A percentile compares a stretch with the other conserved stretches of the same genome.
phyloP scores from a whole-genome alignment of 2,797 vertebrate species.

The Epinephelus malabaricus region DNA sequence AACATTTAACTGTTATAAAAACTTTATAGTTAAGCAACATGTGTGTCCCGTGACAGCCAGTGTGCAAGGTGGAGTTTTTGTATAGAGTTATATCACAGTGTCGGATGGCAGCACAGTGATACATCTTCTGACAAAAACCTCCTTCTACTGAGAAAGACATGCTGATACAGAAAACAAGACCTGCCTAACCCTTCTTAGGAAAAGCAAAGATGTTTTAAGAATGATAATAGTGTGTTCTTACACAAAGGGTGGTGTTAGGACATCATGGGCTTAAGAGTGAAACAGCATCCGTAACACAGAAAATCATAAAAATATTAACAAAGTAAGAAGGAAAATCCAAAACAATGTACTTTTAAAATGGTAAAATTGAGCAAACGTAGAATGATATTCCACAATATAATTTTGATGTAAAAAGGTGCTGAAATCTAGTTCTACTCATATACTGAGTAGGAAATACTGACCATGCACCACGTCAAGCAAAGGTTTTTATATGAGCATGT shows the following conservation, averaged over 20 bases:
- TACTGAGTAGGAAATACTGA: no score
- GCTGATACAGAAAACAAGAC: background rate
- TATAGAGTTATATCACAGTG: conserved; percentile 3
- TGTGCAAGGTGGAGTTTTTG: conserved; percentile 7
- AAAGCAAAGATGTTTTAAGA: background rate
- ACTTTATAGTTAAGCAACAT: no score
- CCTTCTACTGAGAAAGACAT: background rate
- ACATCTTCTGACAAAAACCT: conserved; percentile 23
- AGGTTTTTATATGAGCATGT: conserved; percentile 37
- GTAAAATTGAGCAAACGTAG: no score
- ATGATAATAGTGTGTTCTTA: background rate
- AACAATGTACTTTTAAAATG: no score
- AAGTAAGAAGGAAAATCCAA: background rate
- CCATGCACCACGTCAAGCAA: background rate
- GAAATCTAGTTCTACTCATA: background rate
- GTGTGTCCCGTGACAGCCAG: no score
- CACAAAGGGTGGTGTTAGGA: background rate
- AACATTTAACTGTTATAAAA: background rate
- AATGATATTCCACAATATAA: no score
- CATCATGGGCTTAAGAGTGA: background rate
- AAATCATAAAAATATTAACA: background rate
- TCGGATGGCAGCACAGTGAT: conserved; percentile 10
- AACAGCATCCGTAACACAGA: background rate
- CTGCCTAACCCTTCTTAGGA: background rate
- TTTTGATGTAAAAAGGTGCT: background rate